Evolutionary conservation across 1,140 invertebrate species (phyloP), one percentile per base, ranked within the genome.

Genomic region (Globodera ellingtonae): DNA sequence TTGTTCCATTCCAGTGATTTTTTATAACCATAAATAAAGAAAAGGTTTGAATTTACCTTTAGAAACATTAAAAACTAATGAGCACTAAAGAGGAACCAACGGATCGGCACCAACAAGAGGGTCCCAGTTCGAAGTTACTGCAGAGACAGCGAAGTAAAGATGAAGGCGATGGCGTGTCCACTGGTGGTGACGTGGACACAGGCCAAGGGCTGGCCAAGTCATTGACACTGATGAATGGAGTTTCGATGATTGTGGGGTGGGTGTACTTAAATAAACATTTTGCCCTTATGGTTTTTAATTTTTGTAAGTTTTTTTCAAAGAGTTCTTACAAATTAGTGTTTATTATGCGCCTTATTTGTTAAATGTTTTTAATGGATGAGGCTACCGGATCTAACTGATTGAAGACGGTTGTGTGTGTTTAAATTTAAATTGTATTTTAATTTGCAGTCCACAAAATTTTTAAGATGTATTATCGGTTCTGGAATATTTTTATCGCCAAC

Each of bases 401-500:
- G 35, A 3, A 35, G 35, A 35, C 1, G 35, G 35, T 35, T 35
- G 3, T 3, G 35, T 35, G 35, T 2, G 35, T 35, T 35, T 35
- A 35, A 35, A 35, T 35, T 35, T 35, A 35, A 35, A 35, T 35
- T 35, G 35, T 35, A 35, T 35, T 9, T 52, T 52, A 52, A 52
- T 72, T 0, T 24, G 18, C 18, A 18, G 47, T 24, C 7, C 67
- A 70, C 71, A 24, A 15, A 78, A 8, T 59, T 52, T 71, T 70
- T 89, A 10, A 89, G 88, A 44, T 89, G 89, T 65, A 89, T 89
- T 48, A 89, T 89, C 75, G 88, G 88, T 46, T 89, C 86, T 87
- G 93, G 93, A 44, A 98, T 99, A 89, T 99, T 99, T 89, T 94
- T 98, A 13, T 96, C 95, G 0, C 97, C 97, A 0, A 95, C 94